Evolutionary conservation across 2,797 vertebrate genomes (phyloP).

Genomic region (Limosa lapponica): DNA sequence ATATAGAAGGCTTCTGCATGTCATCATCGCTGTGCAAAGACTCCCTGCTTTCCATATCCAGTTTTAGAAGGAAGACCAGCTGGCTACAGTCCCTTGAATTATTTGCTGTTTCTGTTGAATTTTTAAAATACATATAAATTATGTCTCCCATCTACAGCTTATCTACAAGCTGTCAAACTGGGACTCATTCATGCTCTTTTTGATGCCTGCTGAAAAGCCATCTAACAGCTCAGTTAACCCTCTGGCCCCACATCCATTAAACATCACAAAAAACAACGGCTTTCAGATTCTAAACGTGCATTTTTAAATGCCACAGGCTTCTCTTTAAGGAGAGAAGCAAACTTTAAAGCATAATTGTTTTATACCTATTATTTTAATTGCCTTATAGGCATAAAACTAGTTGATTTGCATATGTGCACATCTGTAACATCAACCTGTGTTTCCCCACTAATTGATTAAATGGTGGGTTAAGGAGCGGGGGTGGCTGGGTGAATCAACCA

Average conservation of each 20-base stretch:
- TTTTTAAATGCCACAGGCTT: background rate
- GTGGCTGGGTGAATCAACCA: background rate
- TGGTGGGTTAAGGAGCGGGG: background rate
- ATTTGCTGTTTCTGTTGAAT: constrained; percentile 49
- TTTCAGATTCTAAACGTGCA: background rate
- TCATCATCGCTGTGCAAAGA: background rate
- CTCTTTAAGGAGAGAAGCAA: background rate
- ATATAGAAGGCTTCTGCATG: constrained; percentile 25
- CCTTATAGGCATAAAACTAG: background rate
- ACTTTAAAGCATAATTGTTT: background rate
- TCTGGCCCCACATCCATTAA: background rate
- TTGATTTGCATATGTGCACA: background rate
- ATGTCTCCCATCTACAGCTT: constrained; percentile 35
- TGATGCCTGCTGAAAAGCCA: constrained; percentile 27
- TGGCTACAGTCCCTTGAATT: constrained; percentile 41
- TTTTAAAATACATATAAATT: constrained; percentile 49
- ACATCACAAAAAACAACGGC: background rate
- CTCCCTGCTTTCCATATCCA: constrained; percentile 6
- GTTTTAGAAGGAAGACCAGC: constrained; percentile 45
- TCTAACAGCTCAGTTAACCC: background rate
- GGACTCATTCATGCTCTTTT: constrained; percentile 60
- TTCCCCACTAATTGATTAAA: background rate
- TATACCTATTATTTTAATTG: background rate
- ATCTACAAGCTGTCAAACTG: constrained; percentile 16
- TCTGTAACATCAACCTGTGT: background rate